These are phyloP conservation scores for Poicephalus gulielmi DNA, from an alignment of 2,113 vertebrate species.

Conservation along the genomic window DNA sequence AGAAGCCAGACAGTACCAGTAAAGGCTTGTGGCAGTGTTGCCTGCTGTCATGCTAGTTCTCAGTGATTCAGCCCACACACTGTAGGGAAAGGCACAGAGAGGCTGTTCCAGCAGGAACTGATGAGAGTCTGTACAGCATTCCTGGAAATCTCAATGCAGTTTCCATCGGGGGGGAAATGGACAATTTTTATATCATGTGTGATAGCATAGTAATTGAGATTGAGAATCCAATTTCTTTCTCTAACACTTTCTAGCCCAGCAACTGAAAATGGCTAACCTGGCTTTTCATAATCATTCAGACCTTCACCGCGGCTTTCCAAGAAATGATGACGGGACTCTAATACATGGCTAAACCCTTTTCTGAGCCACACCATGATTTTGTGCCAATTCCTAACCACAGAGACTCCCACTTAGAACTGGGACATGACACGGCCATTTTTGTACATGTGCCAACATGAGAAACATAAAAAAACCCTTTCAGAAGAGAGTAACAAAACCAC, in stretches of 20 bases:
- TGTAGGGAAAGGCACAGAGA: slow-evolving; percentile 1
- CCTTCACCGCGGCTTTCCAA: slow-evolving; percentile 38
- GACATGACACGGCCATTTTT: neutral
- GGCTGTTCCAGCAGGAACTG: slow-evolving; percentile 31
- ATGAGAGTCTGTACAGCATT: slow-evolving; percentile 43
- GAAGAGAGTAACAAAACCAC: neutral
- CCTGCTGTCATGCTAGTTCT: slow-evolving; percentile 26
- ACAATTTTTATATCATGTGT: slow-evolving; percentile 58
- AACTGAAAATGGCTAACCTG: slow-evolving; percentile 45
- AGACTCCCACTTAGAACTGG: slow-evolving; percentile 18
- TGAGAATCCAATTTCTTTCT: slow-evolving; percentile 62
- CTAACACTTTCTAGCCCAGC: slow-evolving; percentile 58
- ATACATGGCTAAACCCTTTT: neutral
- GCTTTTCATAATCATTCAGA: slow-evolving; percentile 39
- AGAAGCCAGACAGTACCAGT: slow-evolving; percentile 14
- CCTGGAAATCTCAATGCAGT: slow-evolving; percentile 49
- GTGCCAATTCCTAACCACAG: slow-evolving; percentile 16
- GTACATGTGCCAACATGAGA: slow-evolving; percentile 1
- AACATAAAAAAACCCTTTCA: slow-evolving; percentile 15
- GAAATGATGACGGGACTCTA: slow-evolving; percentile 20
- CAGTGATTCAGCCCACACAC: neutral
- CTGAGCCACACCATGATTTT: neutral
- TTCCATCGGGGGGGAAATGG: slow-evolving; percentile 37
- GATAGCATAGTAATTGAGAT: slow-evolving; percentile 49
- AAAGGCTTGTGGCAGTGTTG: neutral